Base-by-base conservation (phyloP, 2,888 invertebrate species). In the Acheta domesticus region DNA sequence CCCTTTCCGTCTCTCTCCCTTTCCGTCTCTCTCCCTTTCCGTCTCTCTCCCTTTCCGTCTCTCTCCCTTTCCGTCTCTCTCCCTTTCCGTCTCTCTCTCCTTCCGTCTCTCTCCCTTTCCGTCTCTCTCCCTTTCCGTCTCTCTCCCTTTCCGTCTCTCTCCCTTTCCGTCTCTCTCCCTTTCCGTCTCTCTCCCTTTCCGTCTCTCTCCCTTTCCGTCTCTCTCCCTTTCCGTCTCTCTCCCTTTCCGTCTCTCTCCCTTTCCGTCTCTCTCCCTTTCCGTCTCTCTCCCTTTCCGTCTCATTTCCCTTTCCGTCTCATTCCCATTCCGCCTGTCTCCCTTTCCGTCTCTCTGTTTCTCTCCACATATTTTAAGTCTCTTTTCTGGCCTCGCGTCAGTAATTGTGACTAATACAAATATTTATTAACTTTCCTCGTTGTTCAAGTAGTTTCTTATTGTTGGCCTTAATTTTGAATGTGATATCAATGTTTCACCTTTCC, bases 271-370 rank as follows among this genome's bases (percentile, higher is more conserved):
- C 23, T 23, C 23, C 2, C 23, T 23, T 2, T 2, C 2, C 23
- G 2, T 23, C 2, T 2, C 23, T 23, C 23, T 23, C 23, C 2
- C 23, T 23, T 2, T 2, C 2, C 23, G 2, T 4, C 4, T 23
- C 2, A 2, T 1, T 4, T 23, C 62, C 3, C 16, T 19, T 2
- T 2, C 3, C 3, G 2, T 5, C 5, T 4, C 2, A 2, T 19
- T 5, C 1, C 5, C 62, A 2, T 2, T 4, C 5, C 62, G 2
- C 19, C 1, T 4, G 0, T 62, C 14, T 19, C 62, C 5, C 14
- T 2, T 12, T 4, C 2, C 19, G 2, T 62, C 16, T 12, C 16
- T 62, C 16, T 23, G 1, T 4, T 23, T 4, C 23, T 3, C 36
- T 36, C 8, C 5, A 36, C 5, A 36, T 1, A 36, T 5, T 36